These are phyloP conservation scores for Orchestes rusci DNA, from an alignment of 2,888 invertebrate genomes.

Conservation along the genomic window DNA sequence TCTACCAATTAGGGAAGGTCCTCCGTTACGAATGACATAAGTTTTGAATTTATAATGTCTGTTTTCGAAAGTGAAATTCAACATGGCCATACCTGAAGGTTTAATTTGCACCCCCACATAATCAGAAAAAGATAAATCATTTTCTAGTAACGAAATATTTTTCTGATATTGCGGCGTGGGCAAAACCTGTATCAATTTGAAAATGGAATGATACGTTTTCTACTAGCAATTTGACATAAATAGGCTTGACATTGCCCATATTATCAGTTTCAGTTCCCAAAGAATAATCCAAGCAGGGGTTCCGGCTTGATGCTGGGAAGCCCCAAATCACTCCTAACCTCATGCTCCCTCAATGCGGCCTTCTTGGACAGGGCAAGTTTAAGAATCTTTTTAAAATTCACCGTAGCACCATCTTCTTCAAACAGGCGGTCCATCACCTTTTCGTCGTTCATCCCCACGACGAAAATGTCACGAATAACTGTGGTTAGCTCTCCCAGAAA, in stretches of 20 bases:
- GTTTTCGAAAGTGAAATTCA: neutral
- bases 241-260: neutral
- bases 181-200: neutral
- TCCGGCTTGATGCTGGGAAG: neutral
- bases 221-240: neutral
- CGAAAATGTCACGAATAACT: slow-evolving; percentile 17
- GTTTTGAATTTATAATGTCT: neutral
- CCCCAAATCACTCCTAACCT: slow-evolving; percentile 5
- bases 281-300: slow-evolving; percentile 2
- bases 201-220: neutral
- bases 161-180: neutral
- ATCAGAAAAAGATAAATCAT: neutral
- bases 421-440: too few species aligned
- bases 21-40: neutral
- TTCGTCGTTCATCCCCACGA: too few species aligned
- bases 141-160: neutral
- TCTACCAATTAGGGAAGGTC: neutral
- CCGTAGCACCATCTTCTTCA: too few species aligned
- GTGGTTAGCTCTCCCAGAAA: slow-evolving; percentile 16
- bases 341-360: slow-evolving; percentile 11
- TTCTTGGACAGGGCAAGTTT: too few species aligned
- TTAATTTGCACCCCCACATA: neutral
- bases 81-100: neutral
- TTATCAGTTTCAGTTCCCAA: neutral
- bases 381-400: too few species aligned